Base-by-base conservation (phyloP, 2,888 invertebrate species). In the Epirrhoe tristata region DNA sequence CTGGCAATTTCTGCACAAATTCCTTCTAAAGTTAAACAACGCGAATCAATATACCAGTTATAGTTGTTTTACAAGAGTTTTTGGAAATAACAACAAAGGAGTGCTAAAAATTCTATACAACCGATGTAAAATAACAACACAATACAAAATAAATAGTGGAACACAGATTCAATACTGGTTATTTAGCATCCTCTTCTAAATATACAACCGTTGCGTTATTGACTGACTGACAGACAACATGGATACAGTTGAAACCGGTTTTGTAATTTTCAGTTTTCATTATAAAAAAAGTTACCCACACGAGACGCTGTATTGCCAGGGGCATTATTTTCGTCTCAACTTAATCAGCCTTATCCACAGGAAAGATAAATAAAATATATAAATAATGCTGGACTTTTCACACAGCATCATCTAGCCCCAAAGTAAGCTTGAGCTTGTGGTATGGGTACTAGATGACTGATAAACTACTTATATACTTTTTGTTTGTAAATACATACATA, bases 141-240 rank as follows among this genome's bases (percentile, higher is more conserved):
- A 48, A 59, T 55, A 63, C 61, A 69, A 73, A 71, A 72, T 73
- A 60, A 67, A 60, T 63, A 34, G 60, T 76, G 66, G 57, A 12
- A 16, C 16, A 66, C 73, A 76, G 77, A 77, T 81, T 78, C 80
- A 80, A 80, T 82, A 80, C 75, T 75, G 71, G 76, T 77, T 63
- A 46, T 77, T 80, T 82, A 78, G 77, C 81, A 83, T 82, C 39
- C 39, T 43, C 1, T 48, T 48, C 48, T 16, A 48, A 48, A 48
- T 39, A 39, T 43, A 43, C 10, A 48, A 48, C 48, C 48, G 48
- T 16, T 48, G 16, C 12, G 14, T 16, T 48, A 48, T 14, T 48
- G 48, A 16, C 48, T 48, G 14, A 48, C 48, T 24, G 24, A 48
- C 46, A 6, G 6, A 16, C 16, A 48, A 7, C 48, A 12, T 12